phyloP scores from a whole-genome alignment of 2,797 vertebrate genomes.

The Sandelia bainsii region DNA sequence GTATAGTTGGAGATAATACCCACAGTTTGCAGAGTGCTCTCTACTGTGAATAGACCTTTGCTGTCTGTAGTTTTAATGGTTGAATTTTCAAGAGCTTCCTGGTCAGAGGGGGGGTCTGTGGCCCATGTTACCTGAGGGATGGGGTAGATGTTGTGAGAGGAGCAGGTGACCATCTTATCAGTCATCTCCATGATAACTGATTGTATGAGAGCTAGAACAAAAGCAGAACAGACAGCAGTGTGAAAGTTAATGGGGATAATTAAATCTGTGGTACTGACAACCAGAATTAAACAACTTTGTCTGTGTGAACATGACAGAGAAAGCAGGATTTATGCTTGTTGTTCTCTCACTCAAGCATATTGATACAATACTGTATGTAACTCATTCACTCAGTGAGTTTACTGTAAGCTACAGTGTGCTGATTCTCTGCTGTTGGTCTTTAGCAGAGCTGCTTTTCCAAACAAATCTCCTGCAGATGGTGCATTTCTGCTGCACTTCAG shows the following conservation, averaged over 20 bases:
- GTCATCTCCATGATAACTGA: constrained; percentile 79
- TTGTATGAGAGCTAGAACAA: constrained; percentile 79
- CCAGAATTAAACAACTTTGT: background rate
- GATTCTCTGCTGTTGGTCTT: background rate
- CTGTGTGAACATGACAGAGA: background rate
- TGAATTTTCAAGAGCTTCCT: constrained; percentile 63
- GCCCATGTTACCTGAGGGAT: constrained; percentile 80
- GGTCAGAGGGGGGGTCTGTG: constrained; percentile 74
- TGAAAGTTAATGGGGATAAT: background rate
- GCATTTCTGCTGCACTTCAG: constrained; percentile 31
- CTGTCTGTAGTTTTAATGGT: constrained; percentile 79
- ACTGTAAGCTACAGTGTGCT: background rate
- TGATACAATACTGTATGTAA: background rate
- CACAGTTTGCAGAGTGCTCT: constrained; percentile 77
- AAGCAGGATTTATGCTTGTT: background rate
- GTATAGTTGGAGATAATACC: constrained; percentile 74
- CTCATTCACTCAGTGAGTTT: background rate
- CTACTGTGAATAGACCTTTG: constrained; percentile 81
- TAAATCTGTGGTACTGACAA: background rate
- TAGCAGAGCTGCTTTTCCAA: constrained; percentile 15
- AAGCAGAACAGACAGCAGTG: background rate
- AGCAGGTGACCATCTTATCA: constrained; percentile 75
- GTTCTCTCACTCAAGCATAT: background rate
- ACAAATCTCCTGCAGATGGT: constrained; percentile 46
- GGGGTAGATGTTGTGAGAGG: constrained; percentile 84